Percentiles rank a stretch among this genome's conserved stretches.
Conservation (phyloP, 2,797 vertebrate genomes). For the Nannoperca obscura region DNA sequence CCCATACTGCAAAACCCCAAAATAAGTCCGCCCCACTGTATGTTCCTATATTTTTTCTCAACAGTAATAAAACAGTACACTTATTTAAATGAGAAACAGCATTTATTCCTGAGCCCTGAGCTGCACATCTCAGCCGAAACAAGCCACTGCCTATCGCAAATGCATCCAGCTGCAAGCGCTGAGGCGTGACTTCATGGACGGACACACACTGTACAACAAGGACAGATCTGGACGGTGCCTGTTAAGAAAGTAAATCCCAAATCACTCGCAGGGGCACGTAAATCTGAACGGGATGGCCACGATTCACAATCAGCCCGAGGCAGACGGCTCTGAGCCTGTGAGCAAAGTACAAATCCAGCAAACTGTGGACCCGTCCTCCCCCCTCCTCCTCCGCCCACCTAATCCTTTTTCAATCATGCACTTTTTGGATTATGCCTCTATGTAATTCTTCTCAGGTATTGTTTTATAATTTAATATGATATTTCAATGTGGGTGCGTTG, state of each 20-base stretch:
- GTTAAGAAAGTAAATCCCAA: constrained; percentile 78
- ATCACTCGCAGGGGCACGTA: constrained; percentile 71
- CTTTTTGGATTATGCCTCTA: constrained; percentile 81
- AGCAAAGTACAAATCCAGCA: constrained; percentile 78
- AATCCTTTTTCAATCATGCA: constrained; percentile 87
- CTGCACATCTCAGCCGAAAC: constrained; percentile 37
- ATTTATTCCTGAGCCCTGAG: constrained; percentile 53
- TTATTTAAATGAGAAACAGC: constrained; percentile 61
- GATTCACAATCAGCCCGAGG: constrained; percentile 76
- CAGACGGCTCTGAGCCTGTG: constrained; percentile 65
- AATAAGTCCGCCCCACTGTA: constrained; percentile 47
- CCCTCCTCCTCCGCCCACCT: constrained; percentile 45
- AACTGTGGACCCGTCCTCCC: constrained; percentile 43
- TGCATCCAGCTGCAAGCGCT: constrained; percentile 59
- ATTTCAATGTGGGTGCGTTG: constrained; percentile 78
- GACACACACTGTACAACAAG: constrained; percentile 50
- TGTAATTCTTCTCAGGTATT: constrained; percentile 85
- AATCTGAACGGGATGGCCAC: constrained; percentile 72
- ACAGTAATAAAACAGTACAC: constrained; percentile 49
- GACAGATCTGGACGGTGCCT: constrained; percentile 57
- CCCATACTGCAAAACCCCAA: constrained; percentile 33
- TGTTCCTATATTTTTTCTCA: constrained; percentile 24
- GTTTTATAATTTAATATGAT: constrained; percentile 84
- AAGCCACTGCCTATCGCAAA: constrained; percentile 48
- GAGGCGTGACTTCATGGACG: constrained; percentile 64